Conservation (phyloP, 2,113 vertebrate genomes). For the Dermatemys mawii region DNA sequence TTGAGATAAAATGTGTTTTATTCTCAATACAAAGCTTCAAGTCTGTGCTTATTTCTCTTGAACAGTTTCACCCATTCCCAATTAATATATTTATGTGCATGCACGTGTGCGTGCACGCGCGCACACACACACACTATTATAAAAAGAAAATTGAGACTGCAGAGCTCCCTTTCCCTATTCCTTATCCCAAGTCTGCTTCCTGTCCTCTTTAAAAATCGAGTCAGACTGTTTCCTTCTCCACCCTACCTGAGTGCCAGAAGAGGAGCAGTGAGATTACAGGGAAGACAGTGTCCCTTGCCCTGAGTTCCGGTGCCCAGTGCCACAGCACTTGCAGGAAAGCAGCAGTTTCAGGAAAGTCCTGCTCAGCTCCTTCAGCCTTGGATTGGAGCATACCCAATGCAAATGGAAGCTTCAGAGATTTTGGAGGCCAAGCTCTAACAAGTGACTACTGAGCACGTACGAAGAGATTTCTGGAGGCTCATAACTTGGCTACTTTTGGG, state of each 20-base stretch:
- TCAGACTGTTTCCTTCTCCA: not conserved
- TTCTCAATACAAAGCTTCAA: not conserved
- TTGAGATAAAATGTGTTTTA: not conserved
- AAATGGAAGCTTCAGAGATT: not conserved
- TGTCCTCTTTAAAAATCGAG: too few relatives aligned
- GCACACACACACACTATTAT: too few relatives aligned
- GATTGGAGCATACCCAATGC: not conserved
- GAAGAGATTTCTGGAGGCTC: not conserved
- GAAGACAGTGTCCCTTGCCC: not conserved
- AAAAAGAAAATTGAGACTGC: too few relatives aligned
- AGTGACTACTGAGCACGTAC: fast-evolving
- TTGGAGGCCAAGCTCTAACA: not conserved
- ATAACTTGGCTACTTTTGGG: not conserved
- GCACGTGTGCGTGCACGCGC: too few relatives aligned
- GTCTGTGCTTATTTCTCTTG: not conserved
- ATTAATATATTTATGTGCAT: not conserved
- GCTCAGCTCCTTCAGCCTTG: not conserved
- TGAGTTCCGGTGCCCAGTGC: not conserved
- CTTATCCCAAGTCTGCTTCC: too few relatives aligned
- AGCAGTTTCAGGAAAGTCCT: not conserved
- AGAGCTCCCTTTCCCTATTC: too few relatives aligned
- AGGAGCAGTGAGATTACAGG: not conserved
- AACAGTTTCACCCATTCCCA: not conserved
- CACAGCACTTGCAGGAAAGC: not conserved
- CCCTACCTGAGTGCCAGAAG: not conserved